Evolutionary conservation across 2,797 vertebrate species (phyloP).

Genomic region (Pogoniulus pusillus): DNA sequence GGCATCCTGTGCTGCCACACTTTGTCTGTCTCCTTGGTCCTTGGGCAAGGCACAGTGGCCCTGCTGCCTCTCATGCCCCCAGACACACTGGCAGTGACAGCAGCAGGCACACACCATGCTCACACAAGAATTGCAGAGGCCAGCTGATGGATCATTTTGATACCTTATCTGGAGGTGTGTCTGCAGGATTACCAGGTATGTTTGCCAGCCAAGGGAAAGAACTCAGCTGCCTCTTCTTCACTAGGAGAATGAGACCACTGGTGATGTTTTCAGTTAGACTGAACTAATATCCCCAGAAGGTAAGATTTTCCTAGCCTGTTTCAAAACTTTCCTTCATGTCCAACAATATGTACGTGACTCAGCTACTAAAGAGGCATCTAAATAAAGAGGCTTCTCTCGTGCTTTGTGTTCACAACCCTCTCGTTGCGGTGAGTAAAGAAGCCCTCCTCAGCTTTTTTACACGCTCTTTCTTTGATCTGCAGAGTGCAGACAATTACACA

Average conservation of each 20-base stretch:
- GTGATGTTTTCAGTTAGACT: constrained; percentile 8
- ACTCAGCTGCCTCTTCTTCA: neutral
- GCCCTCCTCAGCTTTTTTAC: constrained; percentile 49
- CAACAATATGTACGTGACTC: constrained; percentile 59
- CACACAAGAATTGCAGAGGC: neutral
- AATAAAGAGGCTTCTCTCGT: constrained; percentile 66
- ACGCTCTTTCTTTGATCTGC: constrained; percentile 54
- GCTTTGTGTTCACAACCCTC: constrained; percentile 62
- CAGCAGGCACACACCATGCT: neutral
- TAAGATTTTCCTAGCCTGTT: constrained; percentile 31
- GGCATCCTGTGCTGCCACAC: accelerated
- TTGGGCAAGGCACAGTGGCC: accelerated
- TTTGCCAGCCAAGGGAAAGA: neutral
- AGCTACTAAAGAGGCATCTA: constrained; percentile 67
- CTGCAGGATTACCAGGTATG: neutral
- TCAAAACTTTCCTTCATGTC: constrained; percentile 52
- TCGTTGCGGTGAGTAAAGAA: constrained; percentile 49
- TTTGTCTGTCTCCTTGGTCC: neutral
- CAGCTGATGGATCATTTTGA: neutral
- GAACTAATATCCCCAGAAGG: neutral
- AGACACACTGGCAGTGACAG: neutral
- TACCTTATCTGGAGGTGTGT: neutral
- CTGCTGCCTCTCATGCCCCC: accelerated
- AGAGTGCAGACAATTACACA: constrained; percentile 27
- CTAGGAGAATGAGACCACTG: neutral